Percentiles rank a stretch among this genome's conserved stretches.
phyloP scores from a whole-genome alignment of 92 coral and sea anemone species.

The Bergia puertoricense region DNA sequence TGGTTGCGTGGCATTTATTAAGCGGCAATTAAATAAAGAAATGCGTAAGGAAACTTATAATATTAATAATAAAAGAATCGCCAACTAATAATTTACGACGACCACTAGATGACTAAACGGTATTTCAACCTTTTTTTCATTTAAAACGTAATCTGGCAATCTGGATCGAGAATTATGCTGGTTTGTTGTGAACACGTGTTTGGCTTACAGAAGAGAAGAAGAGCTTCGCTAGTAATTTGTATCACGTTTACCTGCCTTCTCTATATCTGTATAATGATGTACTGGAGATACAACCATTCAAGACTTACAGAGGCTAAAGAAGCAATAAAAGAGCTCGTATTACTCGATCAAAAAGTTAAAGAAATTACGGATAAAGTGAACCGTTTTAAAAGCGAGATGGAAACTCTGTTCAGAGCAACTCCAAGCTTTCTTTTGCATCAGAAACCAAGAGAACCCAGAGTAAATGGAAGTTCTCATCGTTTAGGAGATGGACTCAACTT shows the following conservation, averaged over 20 bases:
- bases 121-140: neutral
- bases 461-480: neutral
- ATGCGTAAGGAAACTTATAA: no score
- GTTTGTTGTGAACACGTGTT: neutral
- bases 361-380: neutral
- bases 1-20: no score
- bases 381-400: neutral
- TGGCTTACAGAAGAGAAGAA: neutral
- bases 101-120: neutral
- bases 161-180: neutral
- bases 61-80: no score
- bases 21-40: no score
- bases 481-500: neutral
- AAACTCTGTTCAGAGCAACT: neutral
- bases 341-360: neutral
- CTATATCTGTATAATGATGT: neutral
- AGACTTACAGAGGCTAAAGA: neutral
- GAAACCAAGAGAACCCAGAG: neutral
- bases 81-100: neutral
- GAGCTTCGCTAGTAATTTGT: neutral
- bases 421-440: neutral
- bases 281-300: neutral
- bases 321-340: neutral
- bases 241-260: neutral
- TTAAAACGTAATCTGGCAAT: neutral